Percentiles rank a stretch among this genome's conserved stretches.
phyloP scores from a whole-genome alignment of 2,113 vertebrate species.

The Lamprotornis superbus region DNA sequence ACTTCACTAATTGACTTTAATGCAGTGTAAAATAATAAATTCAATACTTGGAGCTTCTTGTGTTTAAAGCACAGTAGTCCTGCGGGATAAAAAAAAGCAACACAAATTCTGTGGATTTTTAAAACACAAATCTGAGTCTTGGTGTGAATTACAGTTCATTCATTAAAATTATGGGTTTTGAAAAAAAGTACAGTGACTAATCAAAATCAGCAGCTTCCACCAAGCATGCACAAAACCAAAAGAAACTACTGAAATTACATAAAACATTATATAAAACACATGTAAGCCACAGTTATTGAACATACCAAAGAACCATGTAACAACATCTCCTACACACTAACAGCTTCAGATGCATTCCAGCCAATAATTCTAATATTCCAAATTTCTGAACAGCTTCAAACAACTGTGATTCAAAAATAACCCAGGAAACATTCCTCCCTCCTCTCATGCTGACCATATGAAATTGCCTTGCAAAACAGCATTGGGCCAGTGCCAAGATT shows the following conservation, averaged over 20 bases:
- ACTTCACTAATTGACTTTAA: not conserved
- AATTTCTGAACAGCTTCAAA: not conserved
- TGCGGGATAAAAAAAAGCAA: not conserved
- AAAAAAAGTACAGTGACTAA: not conserved
- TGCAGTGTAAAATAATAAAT: not conserved
- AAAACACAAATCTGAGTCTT: not conserved
- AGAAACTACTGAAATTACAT: not conserved
- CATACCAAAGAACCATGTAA: not conserved
- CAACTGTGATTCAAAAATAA: not conserved
- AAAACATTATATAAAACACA: not conserved
- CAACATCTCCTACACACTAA: not conserved
- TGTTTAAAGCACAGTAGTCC: not conserved
- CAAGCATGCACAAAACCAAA: not conserved
- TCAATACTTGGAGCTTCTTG: not conserved
- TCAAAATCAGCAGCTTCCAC: not conserved
- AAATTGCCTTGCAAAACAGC: not conserved
- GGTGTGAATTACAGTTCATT: not conserved
- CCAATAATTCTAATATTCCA: not conserved
- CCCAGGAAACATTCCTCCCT: not conserved
- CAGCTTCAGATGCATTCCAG: not conserved
- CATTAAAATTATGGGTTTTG: not conserved
- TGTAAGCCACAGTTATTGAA: not conserved
- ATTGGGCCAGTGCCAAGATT: not conserved
- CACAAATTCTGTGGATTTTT: not conserved
- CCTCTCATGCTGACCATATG: accelerated